Evolutionary conservation across 2,797 vertebrate species (phyloP).

Genomic region (Lutjanus campechanus): DNA sequence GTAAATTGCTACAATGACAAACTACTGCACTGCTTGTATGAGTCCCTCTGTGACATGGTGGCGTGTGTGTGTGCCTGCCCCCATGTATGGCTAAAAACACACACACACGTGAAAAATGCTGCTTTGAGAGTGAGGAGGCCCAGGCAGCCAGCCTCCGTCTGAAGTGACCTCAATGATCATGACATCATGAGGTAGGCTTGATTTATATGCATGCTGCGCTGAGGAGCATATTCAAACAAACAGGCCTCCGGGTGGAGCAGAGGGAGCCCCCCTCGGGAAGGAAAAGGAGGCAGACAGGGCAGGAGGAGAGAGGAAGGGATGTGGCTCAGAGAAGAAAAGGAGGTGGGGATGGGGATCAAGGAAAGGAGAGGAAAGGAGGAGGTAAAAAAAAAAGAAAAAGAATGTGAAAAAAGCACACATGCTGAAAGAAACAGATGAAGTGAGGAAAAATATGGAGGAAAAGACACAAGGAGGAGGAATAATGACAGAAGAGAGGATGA

Average conservation of each 20-base stretch:
- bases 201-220: slow-evolving; percentile 76
- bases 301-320: slow-evolving; percentile 1
- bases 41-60: slow-evolving; percentile 61
- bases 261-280: slow-evolving; percentile 31
- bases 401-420: not conserved
- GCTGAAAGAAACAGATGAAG: slow-evolving; percentile 15
- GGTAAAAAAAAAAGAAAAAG: not conserved
- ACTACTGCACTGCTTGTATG: slow-evolving; percentile 55
- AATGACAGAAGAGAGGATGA: slow-evolving; percentile 36
- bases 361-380: not conserved
- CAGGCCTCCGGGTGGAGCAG: slow-evolving; percentile 45
- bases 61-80: not conserved
- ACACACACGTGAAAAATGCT: slow-evolving; percentile 36
- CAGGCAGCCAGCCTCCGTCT: slow-evolving; percentile 40
- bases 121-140: slow-evolving; percentile 51
- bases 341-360: not conserved
- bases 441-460: not conserved
- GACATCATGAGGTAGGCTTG: slow-evolving; percentile 75
- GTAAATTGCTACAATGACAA: slow-evolving; percentile 71
- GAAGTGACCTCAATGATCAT: slow-evolving; percentile 78
- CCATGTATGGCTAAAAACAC: slow-evolving; percentile 6
- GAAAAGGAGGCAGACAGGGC: not conserved
- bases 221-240: slow-evolving; percentile 78
- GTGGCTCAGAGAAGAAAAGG: not conserved
- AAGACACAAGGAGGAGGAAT: slow-evolving; percentile 4